These are phyloP conservation scores for Lemur catta DNA, from an alignment of 2,797 vertebrate species.

Conservation along the genomic window DNA sequence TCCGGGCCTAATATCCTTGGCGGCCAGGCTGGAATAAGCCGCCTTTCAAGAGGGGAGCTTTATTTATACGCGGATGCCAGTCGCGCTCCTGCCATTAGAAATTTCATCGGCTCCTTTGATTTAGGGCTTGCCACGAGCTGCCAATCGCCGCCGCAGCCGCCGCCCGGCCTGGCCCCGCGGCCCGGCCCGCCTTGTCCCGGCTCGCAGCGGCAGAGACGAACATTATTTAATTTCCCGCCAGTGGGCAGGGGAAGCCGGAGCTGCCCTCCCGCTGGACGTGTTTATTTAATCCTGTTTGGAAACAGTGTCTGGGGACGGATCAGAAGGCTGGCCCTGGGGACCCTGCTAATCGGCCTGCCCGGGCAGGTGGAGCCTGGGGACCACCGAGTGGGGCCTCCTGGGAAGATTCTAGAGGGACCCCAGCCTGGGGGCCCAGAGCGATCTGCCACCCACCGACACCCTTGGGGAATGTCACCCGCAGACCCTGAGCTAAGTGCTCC, in stretches of 20 bases:
- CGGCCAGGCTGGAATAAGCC: conserved; percentile 60
- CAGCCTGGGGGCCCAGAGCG: background rate
- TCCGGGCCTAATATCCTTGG: conserved; percentile 57
- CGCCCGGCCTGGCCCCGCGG: conserved; percentile 16
- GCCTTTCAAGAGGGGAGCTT: conserved; percentile 60
- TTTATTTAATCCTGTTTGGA: conserved; percentile 57
- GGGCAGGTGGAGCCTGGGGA: background rate
- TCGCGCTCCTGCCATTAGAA: conserved; percentile 75
- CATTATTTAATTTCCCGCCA: conserved; percentile 72
- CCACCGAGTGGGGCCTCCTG: background rate
- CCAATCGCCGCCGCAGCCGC: conserved; percentile 52
- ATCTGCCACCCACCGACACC: background rate
- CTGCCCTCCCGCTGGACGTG: background rate
- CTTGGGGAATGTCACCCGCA: no score
- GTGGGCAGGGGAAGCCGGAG: conserved; percentile 22
- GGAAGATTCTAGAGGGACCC: background rate
- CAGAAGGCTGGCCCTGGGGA: background rate
- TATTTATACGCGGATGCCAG: conserved; percentile 60
- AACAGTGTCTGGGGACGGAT: background rate
- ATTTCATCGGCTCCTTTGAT: conserved; percentile 79
- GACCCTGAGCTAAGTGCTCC: background rate
- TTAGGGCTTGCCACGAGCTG: conserved; percentile 77
- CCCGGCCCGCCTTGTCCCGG: conserved; percentile 41
- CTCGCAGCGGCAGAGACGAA: conserved; percentile 61
- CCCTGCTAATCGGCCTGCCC: background rate